Base-by-base conservation (phyloP, 2,888 invertebrate genomes). In the Cheilosia variabilis region DNA sequence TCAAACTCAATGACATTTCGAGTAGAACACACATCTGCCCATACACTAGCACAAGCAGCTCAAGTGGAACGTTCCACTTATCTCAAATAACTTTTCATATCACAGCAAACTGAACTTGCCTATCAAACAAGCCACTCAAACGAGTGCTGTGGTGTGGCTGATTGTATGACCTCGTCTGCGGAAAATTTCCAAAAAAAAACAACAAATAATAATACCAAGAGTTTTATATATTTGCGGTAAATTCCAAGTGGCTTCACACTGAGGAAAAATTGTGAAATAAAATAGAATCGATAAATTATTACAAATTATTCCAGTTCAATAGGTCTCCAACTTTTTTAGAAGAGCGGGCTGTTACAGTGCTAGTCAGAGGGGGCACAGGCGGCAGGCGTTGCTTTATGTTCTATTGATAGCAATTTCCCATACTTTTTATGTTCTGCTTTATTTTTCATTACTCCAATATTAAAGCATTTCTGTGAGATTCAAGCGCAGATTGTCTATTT, bases 251-350 rank as follows among this genome's bases (percentile, higher is more conserved):
- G 60, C 34, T 82, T 77, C 45, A 77, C 69, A 66, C 52, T 60
- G 65, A 53, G 41, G 52, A 45, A 79, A 71, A 79, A 60, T 55
- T 75, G 79, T 58, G 60, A 50, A 83, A 68, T 73, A 78, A 77
- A 84, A 68, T 79, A 53, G 60, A 73, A 84, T 84, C 75, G 75
- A 84, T 84, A 52, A 52, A 52, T 52, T 24, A 52, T 75, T 71
- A 65, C 73, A 84, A 79, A 84, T 84, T 84, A 84, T 84, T 75
- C 50, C 75, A 53, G 69, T 57, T 78, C 79, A 63, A 79, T 84
- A 53, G 79, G 53, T 45, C 65, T 69, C 41, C 69, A 55, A 69
- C 69, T 62, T 65, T 37, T 77, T 31, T 17, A 6, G 53, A 31
- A 63, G 19, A 47, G 43, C 45, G 43, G 1, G 2, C 19, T 10